These are phyloP conservation scores for Cyphomyrus plagiostoma DNA, from an alignment of 2,113 vertebrate genomes.

Conservation along the genomic window DNA sequence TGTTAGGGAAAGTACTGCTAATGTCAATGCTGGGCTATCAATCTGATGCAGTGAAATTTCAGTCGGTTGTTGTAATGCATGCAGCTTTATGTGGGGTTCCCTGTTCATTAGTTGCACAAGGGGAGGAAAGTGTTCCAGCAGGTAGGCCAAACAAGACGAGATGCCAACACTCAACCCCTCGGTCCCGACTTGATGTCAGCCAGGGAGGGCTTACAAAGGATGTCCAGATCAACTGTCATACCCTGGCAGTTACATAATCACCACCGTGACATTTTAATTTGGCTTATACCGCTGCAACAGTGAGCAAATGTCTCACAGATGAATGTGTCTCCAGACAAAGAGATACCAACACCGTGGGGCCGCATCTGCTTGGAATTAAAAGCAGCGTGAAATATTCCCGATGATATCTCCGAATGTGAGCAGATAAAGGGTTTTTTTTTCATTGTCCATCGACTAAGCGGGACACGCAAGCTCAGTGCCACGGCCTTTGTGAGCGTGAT, in stretches of 20 bases:
- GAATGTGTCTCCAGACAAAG: neutral
- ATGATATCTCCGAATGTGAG: neutral
- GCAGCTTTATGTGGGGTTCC: slow-evolving; percentile 10
- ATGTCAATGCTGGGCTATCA: slow-evolving; percentile 22
- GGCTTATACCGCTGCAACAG: neutral
- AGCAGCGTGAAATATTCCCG: neutral
- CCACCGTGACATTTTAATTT: slow-evolving; percentile 7
- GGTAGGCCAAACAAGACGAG: neutral
- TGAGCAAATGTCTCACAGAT: neutral
- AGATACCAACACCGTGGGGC: neutral
- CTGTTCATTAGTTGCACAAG: neutral
- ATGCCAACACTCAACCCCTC: neutral
- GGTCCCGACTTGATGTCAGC: neutral
- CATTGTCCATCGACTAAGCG: neutral
- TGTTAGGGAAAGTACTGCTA: slow-evolving; percentile 9
- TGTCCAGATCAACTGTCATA: neutral
- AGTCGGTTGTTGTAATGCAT: neutral
- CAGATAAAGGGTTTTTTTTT: neutral
- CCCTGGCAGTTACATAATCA: neutral
- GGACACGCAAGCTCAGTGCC: neutral
- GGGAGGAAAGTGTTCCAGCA: neutral
- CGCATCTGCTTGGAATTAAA: neutral
- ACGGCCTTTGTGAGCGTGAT: neutral
- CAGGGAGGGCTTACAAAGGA: neutral
- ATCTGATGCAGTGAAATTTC: slow-evolving; percentile 26